Evolutionary conservation across 2,797 vertebrate genomes (phyloP).

Genomic region (Oryzias sinensis): DNA sequence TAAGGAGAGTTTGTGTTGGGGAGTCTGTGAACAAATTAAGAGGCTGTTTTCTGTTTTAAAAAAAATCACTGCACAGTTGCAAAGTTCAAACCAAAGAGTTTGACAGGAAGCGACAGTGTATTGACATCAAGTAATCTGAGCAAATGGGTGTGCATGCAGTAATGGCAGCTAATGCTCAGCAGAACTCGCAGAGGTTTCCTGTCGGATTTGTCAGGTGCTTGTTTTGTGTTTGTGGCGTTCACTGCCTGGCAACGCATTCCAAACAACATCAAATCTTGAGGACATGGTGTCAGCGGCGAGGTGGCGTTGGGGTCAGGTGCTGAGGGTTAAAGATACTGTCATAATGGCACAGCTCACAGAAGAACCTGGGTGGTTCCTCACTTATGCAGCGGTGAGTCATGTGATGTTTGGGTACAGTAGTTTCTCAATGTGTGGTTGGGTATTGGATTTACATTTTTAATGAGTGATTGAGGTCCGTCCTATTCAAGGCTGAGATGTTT

Average conservation of each 20-base stretch:
- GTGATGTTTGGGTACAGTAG: conserved; percentile 49
- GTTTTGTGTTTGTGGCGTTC: conserved; percentile 61
- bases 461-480: conserved; percentile 59
- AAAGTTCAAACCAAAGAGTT: conserved; percentile 12
- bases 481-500: conserved; percentile 52
- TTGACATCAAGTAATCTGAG: conserved; percentile 49
- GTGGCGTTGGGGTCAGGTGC: conserved; percentile 57
- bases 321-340: conserved; percentile 25
- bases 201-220: conserved; percentile 72
- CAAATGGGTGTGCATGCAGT: conserved; percentile 38
- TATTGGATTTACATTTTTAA: conserved; percentile 54
- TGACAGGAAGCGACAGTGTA: conserved; percentile 12
- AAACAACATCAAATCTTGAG: conserved; percentile 65
- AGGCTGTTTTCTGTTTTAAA: conserved; percentile 21
- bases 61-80: conserved; percentile 10
- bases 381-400: conserved; percentile 52
- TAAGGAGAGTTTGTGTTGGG: conserved; percentile 36
- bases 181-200: conserved; percentile 67
- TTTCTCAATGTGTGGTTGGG: conserved; percentile 49
- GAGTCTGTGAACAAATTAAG: conserved; percentile 46
- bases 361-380: conserved; percentile 49
- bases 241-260: conserved; percentile 72
- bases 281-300: conserved; percentile 36
- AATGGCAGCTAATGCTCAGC: conserved; percentile 67
- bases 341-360: conserved; percentile 20